These are phyloP conservation scores for Melanerpes aurifrons DNA, from an alignment of 2,113 vertebrate genomes.

Conservation along the genomic window DNA sequence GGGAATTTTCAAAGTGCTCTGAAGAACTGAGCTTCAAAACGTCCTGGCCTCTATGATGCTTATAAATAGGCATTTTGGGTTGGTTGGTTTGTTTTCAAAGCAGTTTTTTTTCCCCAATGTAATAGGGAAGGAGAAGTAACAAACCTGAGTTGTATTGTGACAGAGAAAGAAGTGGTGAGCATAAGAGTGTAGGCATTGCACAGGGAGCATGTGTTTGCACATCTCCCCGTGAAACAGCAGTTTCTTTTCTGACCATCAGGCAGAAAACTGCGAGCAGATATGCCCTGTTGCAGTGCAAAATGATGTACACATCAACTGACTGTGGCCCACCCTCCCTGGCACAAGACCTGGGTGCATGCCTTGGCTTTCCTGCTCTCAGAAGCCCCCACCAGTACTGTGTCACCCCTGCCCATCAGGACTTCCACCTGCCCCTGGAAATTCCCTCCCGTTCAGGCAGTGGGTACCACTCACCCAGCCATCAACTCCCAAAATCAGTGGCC, in stretches of 20 bases:
- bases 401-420: neutral
- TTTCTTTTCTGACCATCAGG: neutral
- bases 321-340: neutral
- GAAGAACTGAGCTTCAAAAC: neutral
- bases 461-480: neutral
- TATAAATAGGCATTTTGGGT: neutral
- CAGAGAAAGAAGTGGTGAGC: neutral
- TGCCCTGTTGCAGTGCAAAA: accelerated
- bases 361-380: neutral
- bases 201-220: neutral
- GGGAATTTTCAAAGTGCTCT: neutral
- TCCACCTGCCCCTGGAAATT: neutral
- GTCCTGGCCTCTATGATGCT: neutral
- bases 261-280: neutral
- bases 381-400: neutral
- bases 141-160: neutral
- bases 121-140: neutral
- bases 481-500: neutral
- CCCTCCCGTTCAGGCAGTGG: neutral
- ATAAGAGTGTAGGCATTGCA: neutral
- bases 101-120: neutral
- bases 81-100: neutral
- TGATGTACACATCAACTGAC: accelerated
- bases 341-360: neutral
- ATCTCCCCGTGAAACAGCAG: neutral